Base-by-base conservation (phyloP, 2,113 vertebrate genomes). In the Hemicordylus capensis region DNA sequence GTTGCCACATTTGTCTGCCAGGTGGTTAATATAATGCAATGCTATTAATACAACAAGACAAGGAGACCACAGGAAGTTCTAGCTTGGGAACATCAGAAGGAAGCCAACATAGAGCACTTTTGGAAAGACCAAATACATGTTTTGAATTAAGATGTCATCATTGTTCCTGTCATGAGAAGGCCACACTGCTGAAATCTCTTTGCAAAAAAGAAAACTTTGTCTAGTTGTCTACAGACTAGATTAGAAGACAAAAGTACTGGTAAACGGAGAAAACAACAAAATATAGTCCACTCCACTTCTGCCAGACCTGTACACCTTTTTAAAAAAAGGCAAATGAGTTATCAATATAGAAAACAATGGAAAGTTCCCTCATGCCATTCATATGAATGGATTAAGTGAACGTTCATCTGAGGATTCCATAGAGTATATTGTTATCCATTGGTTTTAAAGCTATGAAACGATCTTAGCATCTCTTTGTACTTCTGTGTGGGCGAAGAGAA, bases 71-170 rank as follows among this genome's bases (percentile, higher is more conserved):
- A 76, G 73, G 59, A 76, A 39, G 81, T 76, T 66, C 81, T 76
- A 84, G 72, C 67, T 66, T 84, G 24, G 82, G 59, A 84, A 84
- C 82, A 84, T 64, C 70, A 66, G 48, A 76, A 76, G 44, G n/a
- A 76, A 66, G 72, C 34, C 34, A n/a, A 76, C 58, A 84, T 0
- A n/a, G 44, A 48, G 15, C 70, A 83, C n/a, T 64, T 83, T 75
- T 56, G 74, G n/a, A 75, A 83, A 75, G 24, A 19, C 24, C 17
- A 37, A 64, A 66, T 37, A 48, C 72, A 66, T 76, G 82, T 75
- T 75, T 76, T 66, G 72, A 84, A 76, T 84, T 75, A 83, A n/a
- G 31, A 75, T 51, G 59, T 64, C 59, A 9, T 54, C n/a, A 37
- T 34, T 46, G 24, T 83, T 83, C 31, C 42, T 75, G 20, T 61